Conservation (phyloP, 1,140 invertebrate genomes). For the Polypedilum vanderplanki region DNA sequence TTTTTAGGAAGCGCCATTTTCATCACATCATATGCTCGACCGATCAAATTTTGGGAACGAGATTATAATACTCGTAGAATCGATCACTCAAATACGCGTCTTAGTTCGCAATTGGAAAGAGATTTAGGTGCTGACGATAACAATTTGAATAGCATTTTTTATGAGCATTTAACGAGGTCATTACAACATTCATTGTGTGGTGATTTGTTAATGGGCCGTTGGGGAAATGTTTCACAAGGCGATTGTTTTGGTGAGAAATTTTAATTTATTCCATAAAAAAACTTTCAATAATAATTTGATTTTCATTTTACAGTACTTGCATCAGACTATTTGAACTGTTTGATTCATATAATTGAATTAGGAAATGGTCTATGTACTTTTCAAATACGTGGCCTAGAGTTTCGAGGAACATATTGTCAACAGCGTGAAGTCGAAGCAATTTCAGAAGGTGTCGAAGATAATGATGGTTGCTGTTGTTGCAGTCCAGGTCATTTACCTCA, state of each 20-base stretch:
- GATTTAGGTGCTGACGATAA: slow-evolving; percentile 96
- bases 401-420: slow-evolving; percentile 97
- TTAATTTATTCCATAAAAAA: not conserved
- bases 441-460: slow-evolving; percentile 90
- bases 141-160: slow-evolving; percentile 98
- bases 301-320: slow-evolving; percentile 63
- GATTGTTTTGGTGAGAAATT: slow-evolving; percentile 78
- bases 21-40: slow-evolving; percentile 92
- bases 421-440: slow-evolving; percentile 96
- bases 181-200: slow-evolving; percentile 94
- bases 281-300: slow-evolving; percentile 8
- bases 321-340: slow-evolving; percentile 94
- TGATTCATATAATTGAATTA: slow-evolving; percentile 96
- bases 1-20: slow-evolving; percentile 85
- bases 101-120: slow-evolving; percentile 90
- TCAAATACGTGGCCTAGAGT: slow-evolving; percentile 94
- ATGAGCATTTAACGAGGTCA: slow-evolving; percentile 95
- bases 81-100: slow-evolving; percentile 93
- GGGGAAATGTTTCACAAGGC: slow-evolving; percentile 86
- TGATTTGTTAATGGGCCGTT: slow-evolving; percentile 85
- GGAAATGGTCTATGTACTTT: slow-evolving; percentile 99
- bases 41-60: slow-evolving; percentile 98
- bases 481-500: slow-evolving; percentile 87
- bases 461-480: slow-evolving; percentile 84
- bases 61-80: slow-evolving; percentile 96